Base-by-base conservation (phyloP, 2,888 invertebrate genomes). In the Lasius fuliginosus region DNA sequence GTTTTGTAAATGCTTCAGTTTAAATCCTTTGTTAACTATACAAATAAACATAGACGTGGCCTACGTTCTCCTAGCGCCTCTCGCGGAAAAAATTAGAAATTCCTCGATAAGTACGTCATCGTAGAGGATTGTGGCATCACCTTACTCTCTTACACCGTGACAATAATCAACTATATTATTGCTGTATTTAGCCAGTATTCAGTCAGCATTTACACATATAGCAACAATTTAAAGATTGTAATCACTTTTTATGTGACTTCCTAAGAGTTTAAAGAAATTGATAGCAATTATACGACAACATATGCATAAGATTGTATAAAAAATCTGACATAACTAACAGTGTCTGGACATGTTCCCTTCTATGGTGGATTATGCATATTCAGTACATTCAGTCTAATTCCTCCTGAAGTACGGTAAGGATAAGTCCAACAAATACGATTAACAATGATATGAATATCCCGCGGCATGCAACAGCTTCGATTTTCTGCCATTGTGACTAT, bases 401-500 rank as follows among this genome's bases (percentile, higher is more conserved):
- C 90, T 92, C 89, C 88, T 87, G 87, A 82, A 93, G 87, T 86
- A 88, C 85, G 88, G 90, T 90, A 87, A 92, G 86, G 87, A 90
- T 86, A 86, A 93, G 89, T 91, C 93, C 94, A 90, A 93, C 90
- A 88, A 93, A 91, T 87, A 93, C 75, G 90, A 94, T 90, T 89
- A 94, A 92, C 79, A 92, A 92, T 83, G 92, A 91, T 88, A 93
- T 81, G 90, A 94, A 91, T 92, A 93, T 91, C 90, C 93, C 92
- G 92, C 90, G 93, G 92, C 91, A 92, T 89, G 93, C 89, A 88
- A 90, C 84, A 88, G 91, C 91, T 89, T 91, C 90, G 86, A 93
- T 91, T 91, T 89, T 92, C 93, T 91, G 92, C 93, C 93, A 92
- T 91, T 90, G 87, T 87, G 93, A 93, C 94, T 94, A 92, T 18